Evolutionary conservation across 2,113 vertebrate genomes (phyloP), one percentile per base, ranked within the genome.

Genomic region (Melanostigma gelatinosum): DNA sequence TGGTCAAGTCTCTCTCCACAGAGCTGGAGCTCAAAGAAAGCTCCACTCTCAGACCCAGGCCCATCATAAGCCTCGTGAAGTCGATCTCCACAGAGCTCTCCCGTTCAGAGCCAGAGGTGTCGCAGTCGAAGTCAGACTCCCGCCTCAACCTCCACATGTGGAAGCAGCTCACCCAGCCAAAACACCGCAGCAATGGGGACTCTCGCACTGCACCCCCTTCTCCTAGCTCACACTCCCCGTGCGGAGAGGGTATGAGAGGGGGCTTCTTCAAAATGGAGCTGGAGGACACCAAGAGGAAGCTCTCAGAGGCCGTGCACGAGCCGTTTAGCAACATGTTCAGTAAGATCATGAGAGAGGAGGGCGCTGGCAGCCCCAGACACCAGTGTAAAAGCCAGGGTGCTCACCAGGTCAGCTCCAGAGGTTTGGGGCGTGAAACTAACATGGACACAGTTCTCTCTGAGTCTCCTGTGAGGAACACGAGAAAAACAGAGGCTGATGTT

Each of bases 261-360:
- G 77, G 94, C 27, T 96, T 97, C 93, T 96, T 97, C 69, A 97
- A 96, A 78, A 92, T 95, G 86, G 95, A 95, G 82, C 91, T 97
- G 54, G 96, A 97, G 86, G 97, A 97, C 89, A 97, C 96, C 20
- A 91, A 93, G 93, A 96, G 87, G 94, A 98, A 92, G 95, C 94
- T 77, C 68, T 96, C 75, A 20, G 92, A 94, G 85, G 92, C 90
- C 0, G 72, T 94, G 65, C 93, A 96, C 7, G 96, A 97, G 82
- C 96, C 96, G 2, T 85, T 96, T 36, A 94, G 91, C 62, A 96
- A 85, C 83, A 94, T 97, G 89, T 95, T 97, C 46, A 97, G 94
- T 72, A 97, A 96, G 80, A 96, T 97, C 42, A 96, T 95, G 91
- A 93, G 94, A 4, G 97, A 97, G 46, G 97, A 97, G 50, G 94